Evolutionary conservation across 2,113 vertebrate genomes (phyloP).

Genomic region (Rissa tridactyla): DNA sequence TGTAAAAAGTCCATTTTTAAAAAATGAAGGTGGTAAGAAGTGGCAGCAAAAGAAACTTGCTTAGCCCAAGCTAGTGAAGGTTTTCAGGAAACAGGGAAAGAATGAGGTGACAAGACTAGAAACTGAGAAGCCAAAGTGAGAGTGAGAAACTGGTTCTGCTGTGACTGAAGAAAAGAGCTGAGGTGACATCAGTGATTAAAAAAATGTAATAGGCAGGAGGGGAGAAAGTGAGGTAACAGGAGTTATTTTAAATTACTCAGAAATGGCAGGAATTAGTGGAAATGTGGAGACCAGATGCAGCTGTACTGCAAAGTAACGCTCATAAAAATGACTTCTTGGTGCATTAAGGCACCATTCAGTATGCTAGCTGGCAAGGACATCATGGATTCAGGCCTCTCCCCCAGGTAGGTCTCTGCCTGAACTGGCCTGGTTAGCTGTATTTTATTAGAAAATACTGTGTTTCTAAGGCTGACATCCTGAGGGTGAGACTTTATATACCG

Average conservation of each 20-base stretch:
- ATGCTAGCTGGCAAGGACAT: slow-evolving; percentile 3
- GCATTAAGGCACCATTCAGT: background rate
- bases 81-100: slow-evolving; percentile 23
- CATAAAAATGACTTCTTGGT: slow-evolving; percentile 36
- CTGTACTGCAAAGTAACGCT: background rate
- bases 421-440: background rate
- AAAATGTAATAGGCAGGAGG: slow-evolving; percentile 15
- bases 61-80: background rate
- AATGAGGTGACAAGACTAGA: slow-evolving; percentile 33
- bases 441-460: background rate
- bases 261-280: slow-evolving; percentile 48
- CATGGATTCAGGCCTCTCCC: background rate
- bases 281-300: slow-evolving; percentile 66
- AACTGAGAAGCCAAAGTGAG: slow-evolving; percentile 7
- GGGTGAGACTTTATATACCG: background rate
- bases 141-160: slow-evolving; percentile 10
- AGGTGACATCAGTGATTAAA: slow-evolving; percentile 46
- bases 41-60: background rate
- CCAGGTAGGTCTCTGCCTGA: slow-evolving; percentile 1
- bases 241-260: slow-evolving; percentile 59
- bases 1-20: background rate
- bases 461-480: background rate
- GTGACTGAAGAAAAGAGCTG: slow-evolving; percentile 18
- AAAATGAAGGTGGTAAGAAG: background rate
- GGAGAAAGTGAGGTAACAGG: slow-evolving; percentile 62